A percentile compares a stretch with the other conserved stretches of the same genome.
These are phyloP conservation scores for Hippopotamus amphibius DNA, from an alignment of 2,113 vertebrate genomes.

Conservation along the genomic window DNA sequence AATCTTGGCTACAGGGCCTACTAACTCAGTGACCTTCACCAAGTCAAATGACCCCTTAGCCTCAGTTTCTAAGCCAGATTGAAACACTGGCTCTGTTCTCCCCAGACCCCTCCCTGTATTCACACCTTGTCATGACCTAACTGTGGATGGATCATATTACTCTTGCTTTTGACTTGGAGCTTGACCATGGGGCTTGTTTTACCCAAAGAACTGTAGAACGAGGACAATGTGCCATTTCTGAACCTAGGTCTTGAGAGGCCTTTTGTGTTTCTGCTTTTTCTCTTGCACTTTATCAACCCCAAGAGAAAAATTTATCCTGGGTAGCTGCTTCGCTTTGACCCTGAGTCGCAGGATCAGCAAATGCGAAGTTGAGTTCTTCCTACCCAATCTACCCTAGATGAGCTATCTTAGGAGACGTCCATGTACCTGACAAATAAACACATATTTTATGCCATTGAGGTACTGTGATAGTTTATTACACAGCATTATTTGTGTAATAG, in stretches of 20 bases:
- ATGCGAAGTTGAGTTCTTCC: background rate
- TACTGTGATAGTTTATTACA: background rate
- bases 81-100: background rate
- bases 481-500: background rate
- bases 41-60: background rate
- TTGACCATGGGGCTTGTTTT: background rate
- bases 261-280: background rate
- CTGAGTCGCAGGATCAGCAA: background rate
- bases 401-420: background rate
- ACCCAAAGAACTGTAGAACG: background rate
- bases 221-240: background rate
- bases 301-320: background rate
- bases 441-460: background rate
- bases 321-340: background rate
- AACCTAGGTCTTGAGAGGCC: background rate
- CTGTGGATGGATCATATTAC: background rate
- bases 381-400: too few species aligned
- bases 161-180: background rate
- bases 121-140: background rate
- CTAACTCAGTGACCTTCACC: background rate
- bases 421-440: background rate
- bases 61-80: background rate
- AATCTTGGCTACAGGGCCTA: background rate
- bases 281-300: background rate
- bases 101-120: accelerated